phyloP scores from a whole-genome alignment of 2,888 invertebrate genomes.

The Seira musarum region DNA sequence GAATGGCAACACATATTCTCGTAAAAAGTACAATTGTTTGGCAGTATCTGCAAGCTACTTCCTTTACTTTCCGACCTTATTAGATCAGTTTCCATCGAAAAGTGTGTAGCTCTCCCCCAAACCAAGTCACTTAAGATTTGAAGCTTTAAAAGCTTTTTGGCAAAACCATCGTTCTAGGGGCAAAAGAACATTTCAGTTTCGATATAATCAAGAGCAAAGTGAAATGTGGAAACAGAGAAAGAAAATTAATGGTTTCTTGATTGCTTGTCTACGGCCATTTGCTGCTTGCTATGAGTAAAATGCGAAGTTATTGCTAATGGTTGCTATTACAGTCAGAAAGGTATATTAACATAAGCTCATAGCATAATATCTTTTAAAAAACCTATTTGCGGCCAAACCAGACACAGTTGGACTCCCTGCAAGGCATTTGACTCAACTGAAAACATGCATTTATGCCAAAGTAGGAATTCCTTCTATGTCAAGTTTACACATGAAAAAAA shows the following conservation, averaged over 20 bases:
- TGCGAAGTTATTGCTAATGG: not conserved
- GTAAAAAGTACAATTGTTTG: too few relatives aligned
- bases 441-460: too few relatives aligned
- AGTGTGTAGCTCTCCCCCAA: too few relatives aligned
- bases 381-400: too few relatives aligned
- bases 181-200: not conserved
- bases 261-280: slow-evolving; percentile 27
- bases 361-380: too few relatives aligned
- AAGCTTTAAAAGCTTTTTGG: slow-evolving; percentile 36
- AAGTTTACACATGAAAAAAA: too few relatives aligned
- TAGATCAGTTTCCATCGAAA: not conserved
- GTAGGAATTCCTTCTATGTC: too few relatives aligned
- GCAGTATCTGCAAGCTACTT: not conserved
- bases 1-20: too few relatives aligned
- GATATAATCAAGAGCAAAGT: not conserved
- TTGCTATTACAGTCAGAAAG: not conserved
- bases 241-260: slow-evolving; percentile 32
- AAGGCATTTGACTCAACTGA: too few relatives aligned
- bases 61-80: not conserved
- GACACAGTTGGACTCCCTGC: too few relatives aligned
- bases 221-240: not conserved
- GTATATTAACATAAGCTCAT: too few relatives aligned
- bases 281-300: not conserved
- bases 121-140: not conserved
- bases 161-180: not conserved